These are phyloP conservation scores for Perizoma affinitatum DNA, from an alignment of 2,888 invertebrate species.

Conservation along the genomic window DNA sequence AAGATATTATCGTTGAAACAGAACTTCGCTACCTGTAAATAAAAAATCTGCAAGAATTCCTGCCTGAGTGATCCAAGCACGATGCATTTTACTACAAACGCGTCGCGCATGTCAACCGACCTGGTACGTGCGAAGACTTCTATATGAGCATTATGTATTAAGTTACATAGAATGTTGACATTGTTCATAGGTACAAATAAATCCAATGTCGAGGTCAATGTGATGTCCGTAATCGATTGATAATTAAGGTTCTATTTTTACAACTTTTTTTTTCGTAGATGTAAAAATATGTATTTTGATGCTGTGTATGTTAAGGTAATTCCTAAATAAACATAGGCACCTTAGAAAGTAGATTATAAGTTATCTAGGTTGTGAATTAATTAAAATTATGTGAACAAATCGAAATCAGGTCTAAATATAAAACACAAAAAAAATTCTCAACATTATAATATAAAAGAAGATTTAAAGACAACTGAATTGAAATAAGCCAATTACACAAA, in stretches of 20 bases:
- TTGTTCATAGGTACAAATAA: slow-evolving; percentile 16
- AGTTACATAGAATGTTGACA: slow-evolving; percentile 33
- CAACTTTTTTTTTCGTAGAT: too few relatives aligned
- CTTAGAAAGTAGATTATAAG: too few relatives aligned
- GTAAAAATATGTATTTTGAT: too few relatives aligned
- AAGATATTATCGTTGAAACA: too few relatives aligned
- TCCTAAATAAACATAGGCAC: too few relatives aligned
- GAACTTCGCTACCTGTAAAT: slow-evolving; percentile 3
- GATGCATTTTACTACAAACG: slow-evolving; percentile 31
- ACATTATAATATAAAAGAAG: neutral
- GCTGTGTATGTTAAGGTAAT: too few relatives aligned
- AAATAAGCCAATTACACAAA: slow-evolving; percentile 28
- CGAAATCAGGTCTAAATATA: too few relatives aligned
- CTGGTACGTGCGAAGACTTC: slow-evolving; percentile 37
- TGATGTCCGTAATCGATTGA: slow-evolving; percentile 13
- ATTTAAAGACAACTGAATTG: slow-evolving; percentile 1
- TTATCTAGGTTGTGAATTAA: too few relatives aligned
- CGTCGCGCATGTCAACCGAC: slow-evolving; percentile 35
- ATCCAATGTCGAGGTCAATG: slow-evolving; percentile 37
- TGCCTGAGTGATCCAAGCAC: slow-evolving; percentile 28
- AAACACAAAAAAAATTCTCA: too few relatives aligned
- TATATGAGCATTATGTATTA: slow-evolving; percentile 28
- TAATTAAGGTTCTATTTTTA: neutral
- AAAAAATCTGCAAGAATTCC: slow-evolving; percentile 11
- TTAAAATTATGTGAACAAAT: too few relatives aligned